Percentiles rank a stretch among this genome's conserved stretches.
Conservation (phyloP, 2,113 vertebrate species). For the Sciurus niger region DNA sequence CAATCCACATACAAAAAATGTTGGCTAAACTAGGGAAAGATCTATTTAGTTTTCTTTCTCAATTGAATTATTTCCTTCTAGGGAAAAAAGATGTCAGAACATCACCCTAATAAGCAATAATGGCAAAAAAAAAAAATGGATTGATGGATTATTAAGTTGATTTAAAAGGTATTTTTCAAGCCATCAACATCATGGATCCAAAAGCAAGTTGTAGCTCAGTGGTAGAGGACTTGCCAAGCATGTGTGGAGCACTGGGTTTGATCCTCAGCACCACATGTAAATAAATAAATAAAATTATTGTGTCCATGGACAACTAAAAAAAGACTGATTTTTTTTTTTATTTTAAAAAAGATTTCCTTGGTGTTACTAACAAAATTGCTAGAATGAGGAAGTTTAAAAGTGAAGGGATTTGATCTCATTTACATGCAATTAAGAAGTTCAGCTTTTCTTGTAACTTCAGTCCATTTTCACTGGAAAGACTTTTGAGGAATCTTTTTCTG, state of each 20-base stretch:
- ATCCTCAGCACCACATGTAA: no score
- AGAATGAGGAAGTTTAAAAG: neutral
- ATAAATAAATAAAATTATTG: no score
- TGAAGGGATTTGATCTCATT: slow-evolving; percentile 48
- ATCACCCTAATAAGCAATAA: slow-evolving; percentile 19
- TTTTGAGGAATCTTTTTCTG: slow-evolving; percentile 57
- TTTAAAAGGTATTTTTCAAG: slow-evolving; percentile 52
- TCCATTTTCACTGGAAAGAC: slow-evolving; percentile 33
- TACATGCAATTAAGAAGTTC: slow-evolving; percentile 47
- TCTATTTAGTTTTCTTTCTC: slow-evolving; percentile 49
- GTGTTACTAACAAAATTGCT: slow-evolving; percentile 49
- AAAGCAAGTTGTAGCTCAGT: neutral
- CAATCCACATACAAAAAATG: neutral
- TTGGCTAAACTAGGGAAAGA: neutral
- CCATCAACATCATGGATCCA: slow-evolving; percentile 48
- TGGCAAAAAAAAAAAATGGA: slow-evolving; percentile 2
- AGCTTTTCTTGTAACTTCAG: neutral
- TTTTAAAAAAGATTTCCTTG: neutral
- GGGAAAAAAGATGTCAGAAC: neutral
- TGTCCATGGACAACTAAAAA: no score
- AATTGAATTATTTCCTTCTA: slow-evolving; percentile 51
- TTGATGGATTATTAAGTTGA: neutral
- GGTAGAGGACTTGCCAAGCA: no score
- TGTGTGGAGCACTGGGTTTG: no score
- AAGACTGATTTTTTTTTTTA: no score